Conservation (phyloP, 2,888 invertebrate genomes). For the Chrysina gloriosa region DNA sequence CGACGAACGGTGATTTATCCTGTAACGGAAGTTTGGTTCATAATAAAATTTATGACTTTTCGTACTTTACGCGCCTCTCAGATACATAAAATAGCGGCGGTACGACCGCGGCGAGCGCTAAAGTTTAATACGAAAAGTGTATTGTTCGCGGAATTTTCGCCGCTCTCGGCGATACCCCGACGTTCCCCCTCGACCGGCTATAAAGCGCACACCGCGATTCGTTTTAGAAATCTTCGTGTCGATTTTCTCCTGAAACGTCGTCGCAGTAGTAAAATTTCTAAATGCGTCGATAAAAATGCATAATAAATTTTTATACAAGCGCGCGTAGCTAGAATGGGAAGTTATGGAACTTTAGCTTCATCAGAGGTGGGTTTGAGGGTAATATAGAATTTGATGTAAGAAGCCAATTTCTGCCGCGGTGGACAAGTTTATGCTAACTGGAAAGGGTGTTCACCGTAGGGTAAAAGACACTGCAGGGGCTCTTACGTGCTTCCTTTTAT, state of each 20-base stretch:
- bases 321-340: neutral
- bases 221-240: neutral
- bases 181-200: neutral
- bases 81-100: conserved; percentile 36
- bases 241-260: neutral
- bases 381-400: no score
- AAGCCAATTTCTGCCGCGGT: no score
- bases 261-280: conserved; percentile 18
- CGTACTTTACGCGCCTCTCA: conserved; percentile 31
- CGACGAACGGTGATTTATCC: conserved; percentile 24
- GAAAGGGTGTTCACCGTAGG: no score
- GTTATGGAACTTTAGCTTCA: no score
- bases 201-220: neutral
- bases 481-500: no score
- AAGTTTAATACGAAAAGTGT: conserved; percentile 40
- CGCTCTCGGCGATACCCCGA: neutral
- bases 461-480: no score
- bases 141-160: conserved; percentile 33
- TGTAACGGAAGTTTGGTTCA: conserved; percentile 32
- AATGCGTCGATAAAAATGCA: conserved; percentile 22
- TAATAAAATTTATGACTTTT: conserved; percentile 38
- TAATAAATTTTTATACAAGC: conserved; percentile 23
- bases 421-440: no score
- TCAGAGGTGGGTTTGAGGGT: no score
- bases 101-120: conserved; percentile 20